Evolutionary conservation across 2,113 vertebrate species (phyloP), one percentile per base, ranked within the genome.

Genomic region (Progne subis): DNA sequence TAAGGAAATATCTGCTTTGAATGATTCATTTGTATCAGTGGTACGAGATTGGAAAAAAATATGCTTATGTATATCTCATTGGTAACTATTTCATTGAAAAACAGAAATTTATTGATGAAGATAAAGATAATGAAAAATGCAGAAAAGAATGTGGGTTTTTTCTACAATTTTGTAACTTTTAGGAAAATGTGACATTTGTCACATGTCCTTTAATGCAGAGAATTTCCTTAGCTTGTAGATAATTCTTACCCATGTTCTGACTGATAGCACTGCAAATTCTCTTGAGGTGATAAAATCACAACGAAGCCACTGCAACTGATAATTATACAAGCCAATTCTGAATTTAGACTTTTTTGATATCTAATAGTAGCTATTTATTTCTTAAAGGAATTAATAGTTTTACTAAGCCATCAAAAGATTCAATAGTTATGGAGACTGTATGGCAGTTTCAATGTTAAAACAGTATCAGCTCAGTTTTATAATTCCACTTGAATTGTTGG

Each of bases 71-170:
- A 11, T 17, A 21, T 53, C 19, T 76, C 18, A 8, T 31, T 65
- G 7, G n/a, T 14, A 82, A 70, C 11, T 59, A 64, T 72, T 79
- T 52, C 57, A 80, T 6, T 74, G 50, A 77, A 90, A 92, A 82
- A 5, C 14, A 56, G 39, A 81, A 67, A 50, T 4, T 14, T 57
- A 69, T 28, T 31, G 41, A 52, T 28, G 12, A 86, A 60, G 7
- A 53, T n/a, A 74, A 79, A 92, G 18, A 52, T 44, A 87, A 1
- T 57, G 12, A 65, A 65, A 95, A 74, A 53, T 11, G 11, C 9
- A 78, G 50, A 61, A 57, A 34, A 49, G 1, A 74, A 67, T 8
- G 1, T 18, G 19, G 0, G 0, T 0, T 44, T 69, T 25, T 64
- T 55, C 47, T 28, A 28, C 5, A 43, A 8, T 68, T 90, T 18